Percentiles rank a stretch among this genome's conserved stretches.
These are phyloP conservation scores for Aepyceros melampus DNA, from an alignment of 2,113 vertebrate genomes.

Conservation along the genomic window DNA sequence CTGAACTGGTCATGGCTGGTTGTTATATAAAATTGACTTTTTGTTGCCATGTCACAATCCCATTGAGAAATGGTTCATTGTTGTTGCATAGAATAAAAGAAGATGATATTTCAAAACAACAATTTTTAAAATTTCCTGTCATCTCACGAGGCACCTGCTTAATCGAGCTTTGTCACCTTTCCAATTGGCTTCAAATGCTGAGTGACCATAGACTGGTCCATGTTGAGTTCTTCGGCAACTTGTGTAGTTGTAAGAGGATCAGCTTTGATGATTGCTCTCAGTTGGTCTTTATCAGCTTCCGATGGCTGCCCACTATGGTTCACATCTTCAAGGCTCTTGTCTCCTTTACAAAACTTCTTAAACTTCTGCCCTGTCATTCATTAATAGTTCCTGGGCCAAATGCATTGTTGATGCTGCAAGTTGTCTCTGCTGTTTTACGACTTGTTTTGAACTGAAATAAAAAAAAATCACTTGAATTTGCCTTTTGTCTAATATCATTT, in stretches of 20 bases:
- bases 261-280: not conserved
- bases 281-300: not conserved
- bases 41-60: not conserved
- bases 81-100: not conserved
- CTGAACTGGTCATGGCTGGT: not conserved
- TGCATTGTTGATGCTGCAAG: not conserved
- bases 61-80: not conserved
- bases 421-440: not conserved
- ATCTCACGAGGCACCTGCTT: not conserved
- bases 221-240: not conserved
- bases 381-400: not conserved
- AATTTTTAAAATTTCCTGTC: not conserved
- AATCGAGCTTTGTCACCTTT: not conserved
- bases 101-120: not conserved
- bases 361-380: not conserved
- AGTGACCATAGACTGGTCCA: not conserved
- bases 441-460: not conserved
- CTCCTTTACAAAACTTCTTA: not conserved
- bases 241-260: not conserved
- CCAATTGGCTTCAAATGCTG: not conserved
- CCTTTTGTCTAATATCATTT: not conserved
- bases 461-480: not conserved
- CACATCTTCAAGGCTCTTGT: not conserved
- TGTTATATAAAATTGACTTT: not conserved
- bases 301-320: not conserved